Base-by-base conservation (phyloP, 1,140 invertebrate species). In the Hypsibius dujardini region DNA sequence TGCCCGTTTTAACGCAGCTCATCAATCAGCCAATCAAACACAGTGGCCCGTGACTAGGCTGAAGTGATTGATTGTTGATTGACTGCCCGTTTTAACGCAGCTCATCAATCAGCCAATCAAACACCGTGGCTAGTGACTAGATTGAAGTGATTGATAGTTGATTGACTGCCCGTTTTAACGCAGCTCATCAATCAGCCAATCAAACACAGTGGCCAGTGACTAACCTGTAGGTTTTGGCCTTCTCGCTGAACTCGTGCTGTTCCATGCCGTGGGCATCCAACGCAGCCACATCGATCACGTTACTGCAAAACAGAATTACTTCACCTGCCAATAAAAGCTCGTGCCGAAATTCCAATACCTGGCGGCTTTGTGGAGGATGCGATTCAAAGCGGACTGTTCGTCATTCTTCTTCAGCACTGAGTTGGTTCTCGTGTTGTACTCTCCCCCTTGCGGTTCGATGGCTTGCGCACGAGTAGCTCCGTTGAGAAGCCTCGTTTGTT, bases 341-440 rank as follows among this genome's bases (percentile, higher is more conserved):
- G 12, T n/a, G n/a, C n/a, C n/a, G 14, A 71, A 67, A 28, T 47
- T 47, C 2, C 60, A 70, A 46, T 81, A 92, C 89, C 87, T 88
- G 59, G 89, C 89, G 73, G 89, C 90, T 80, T 90, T 88, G 77
- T 90, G 88, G 72, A 93, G 80, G 77, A 92, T 90, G 80, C 86
- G 85, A 77, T 86, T 90, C 46, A 92, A 81, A 15, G 88, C 90
- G 76, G 87, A 90, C 80, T 91, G 89, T 79, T 92, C 90, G 79
- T 92, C 89, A 72, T 84, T 85, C 75, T 89, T 88, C 77, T 89
- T 89, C 46, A 87, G 85, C 62, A 86, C 50, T 56, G 7, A n/a
- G n/a, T n/a, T 56, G 7, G 7, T n/a, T n/a, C 7, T 56, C 7
- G 7, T 7, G n/a, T 7, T 7, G n/a, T 56, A n/a, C n/a, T 56